phyloP scores from a whole-genome alignment of 2,797 vertebrate species.

The Craterocephalus amniculus region DNA sequence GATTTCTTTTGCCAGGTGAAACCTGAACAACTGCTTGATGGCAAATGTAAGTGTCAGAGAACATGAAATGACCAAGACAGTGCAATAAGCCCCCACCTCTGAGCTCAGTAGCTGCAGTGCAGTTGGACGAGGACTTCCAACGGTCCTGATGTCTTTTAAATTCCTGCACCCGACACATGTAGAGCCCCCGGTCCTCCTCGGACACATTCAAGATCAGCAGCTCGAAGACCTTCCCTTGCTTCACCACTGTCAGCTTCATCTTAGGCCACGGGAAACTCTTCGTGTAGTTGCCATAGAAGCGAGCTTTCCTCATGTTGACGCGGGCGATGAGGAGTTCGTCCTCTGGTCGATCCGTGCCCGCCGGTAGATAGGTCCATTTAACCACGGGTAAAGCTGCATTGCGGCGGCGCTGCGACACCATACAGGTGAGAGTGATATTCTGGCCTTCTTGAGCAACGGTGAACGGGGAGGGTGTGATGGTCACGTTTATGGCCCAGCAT shows the following conservation, averaged over 20 bases:
- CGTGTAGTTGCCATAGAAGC: constrained; percentile 94
- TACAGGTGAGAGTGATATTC: constrained; percentile 90
- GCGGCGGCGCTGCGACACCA: constrained; percentile 87
- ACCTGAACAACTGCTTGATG: too few relatives aligned
- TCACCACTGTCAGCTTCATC: constrained; percentile 87
- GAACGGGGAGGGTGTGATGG: constrained; percentile 89
- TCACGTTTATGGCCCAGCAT: constrained; percentile 90
- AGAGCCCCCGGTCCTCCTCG: constrained; percentile 87
- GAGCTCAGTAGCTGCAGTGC: constrained; percentile 89
- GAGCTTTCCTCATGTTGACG: constrained; percentile 92
- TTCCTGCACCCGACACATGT: constrained; percentile 94
- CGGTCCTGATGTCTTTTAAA: constrained; percentile 89
- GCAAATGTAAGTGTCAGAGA: not conserved
- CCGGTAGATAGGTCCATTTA: constrained; percentile 89
- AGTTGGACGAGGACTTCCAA: constrained; percentile 92
- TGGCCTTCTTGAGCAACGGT: constrained; percentile 86
- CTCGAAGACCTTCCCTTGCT: constrained; percentile 84
- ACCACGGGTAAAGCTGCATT: constrained; percentile 88
- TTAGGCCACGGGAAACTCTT: constrained; percentile 87
- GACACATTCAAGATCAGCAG: constrained; percentile 88
- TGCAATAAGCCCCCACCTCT: constrained; percentile 82
- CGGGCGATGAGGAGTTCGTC: constrained; percentile 90
- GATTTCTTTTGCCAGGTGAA: too few relatives aligned
- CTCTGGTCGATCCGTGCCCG: constrained; percentile 58
- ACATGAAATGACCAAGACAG: not conserved